Evolutionary conservation across 2,888 invertebrate genomes (phyloP), one percentile per base, ranked within the genome.

Genomic region (Pogonocherus hispidulus): DNA sequence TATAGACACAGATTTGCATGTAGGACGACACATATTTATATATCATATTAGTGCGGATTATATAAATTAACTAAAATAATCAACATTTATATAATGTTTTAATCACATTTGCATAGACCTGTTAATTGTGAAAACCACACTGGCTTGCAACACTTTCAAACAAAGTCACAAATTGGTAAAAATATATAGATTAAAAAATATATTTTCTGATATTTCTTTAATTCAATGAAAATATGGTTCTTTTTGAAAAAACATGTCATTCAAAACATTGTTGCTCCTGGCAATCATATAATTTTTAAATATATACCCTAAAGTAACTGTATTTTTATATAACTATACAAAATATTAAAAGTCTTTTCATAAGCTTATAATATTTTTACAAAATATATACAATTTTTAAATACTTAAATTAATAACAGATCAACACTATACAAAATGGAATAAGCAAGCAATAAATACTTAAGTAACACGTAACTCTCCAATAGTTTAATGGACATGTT

Each of bases 361-460:
- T 70, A 71, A 74, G 73, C 76, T 74, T 71, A 57, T 73, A 77
- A 79, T 70, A 76, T 76, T 75, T 72, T 76, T 78, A 77, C 74
- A 76, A 78, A 78, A 79, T 76, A 79, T 78, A 77, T 77, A 65
- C 3, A 27, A 27, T 69, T 62, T 72, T n/a, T 63, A 51, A 67
- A 65, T 65, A 62, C 56, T 56, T 51, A 62, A 70, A 70, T 49
- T 59, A 66, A 67, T 62, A 32, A 60, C 52, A 22, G 55, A 47
- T 64, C 67, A 70, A 70, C 67, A 67, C 52, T 57, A 27, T 37
- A 51, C 23, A 49, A 41, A 52, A 52, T 32, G 51, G 20, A 66
- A 59, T 32, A 37, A 55, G 55, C 22, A 55, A 19, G 19, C 32
- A 18, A 16, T 9, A n/a, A 52, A 32, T 32, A 27, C 16, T 16